These are phyloP conservation scores for Argyresthia albistria DNA, from an alignment of 2,888 invertebrate genomes.

Conservation along the genomic window DNA sequence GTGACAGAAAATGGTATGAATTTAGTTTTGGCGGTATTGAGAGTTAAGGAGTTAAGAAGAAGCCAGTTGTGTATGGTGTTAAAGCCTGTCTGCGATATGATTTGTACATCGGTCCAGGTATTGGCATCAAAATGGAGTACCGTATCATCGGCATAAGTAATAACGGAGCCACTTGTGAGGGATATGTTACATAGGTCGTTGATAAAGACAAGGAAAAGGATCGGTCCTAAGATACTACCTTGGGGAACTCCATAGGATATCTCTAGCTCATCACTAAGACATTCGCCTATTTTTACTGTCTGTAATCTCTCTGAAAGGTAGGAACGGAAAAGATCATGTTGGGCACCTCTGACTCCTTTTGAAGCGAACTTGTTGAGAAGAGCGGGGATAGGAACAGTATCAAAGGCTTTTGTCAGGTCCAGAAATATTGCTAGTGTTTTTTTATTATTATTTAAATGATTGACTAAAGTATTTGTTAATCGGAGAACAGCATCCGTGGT, in stretches of 20 bases:
- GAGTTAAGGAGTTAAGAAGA: neutral
- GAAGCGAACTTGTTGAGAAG: neutral
- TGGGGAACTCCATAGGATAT: neutral
- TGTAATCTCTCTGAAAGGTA: neutral
- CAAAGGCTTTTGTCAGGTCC: constrained; percentile 1
- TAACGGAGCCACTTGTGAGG: neutral
- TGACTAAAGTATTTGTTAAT: neutral
- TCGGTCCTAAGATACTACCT: neutral
- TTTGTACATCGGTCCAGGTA: neutral
- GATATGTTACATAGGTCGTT: neutral
- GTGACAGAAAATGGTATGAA: neutral
- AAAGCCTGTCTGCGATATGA: neutral
- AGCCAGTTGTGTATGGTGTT: neutral
- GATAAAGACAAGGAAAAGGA: neutral
- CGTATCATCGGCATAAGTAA: neutral
- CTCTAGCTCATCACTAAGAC: neutral
- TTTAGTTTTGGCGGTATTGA: neutral
- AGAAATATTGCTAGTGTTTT: neutral
- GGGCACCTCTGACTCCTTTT: neutral
- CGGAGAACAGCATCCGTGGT: neutral
- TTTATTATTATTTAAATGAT: neutral
- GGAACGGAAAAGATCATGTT: neutral
- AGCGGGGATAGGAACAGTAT: neutral
- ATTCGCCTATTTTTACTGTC: neutral
- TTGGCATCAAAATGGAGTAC: neutral